Evolutionary conservation across 1,140 invertebrate genomes (phyloP).

Genomic region (Musca domestica): DNA sequence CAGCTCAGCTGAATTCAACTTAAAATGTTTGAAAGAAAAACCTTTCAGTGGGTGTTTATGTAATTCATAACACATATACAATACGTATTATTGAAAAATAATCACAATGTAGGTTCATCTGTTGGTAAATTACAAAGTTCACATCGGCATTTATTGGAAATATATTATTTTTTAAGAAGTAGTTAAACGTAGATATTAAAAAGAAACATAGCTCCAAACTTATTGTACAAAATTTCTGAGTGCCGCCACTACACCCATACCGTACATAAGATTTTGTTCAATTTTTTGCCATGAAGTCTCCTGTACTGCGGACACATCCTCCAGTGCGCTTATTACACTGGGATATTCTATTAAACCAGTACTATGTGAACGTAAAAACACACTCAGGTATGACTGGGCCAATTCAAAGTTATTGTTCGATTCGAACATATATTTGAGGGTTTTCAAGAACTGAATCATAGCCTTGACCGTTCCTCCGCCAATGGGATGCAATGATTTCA

Average conservation of each 20-base stretch:
- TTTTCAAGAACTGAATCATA: conserved; percentile 77
- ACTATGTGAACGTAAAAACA: conserved; percentile 87
- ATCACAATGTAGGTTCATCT: no score
- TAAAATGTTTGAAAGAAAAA: no score
- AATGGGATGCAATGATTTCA: conserved; percentile 75
- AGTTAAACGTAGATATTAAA: not conserved
- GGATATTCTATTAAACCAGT: conserved; percentile 61
- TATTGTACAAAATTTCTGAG: conserved; percentile 61
- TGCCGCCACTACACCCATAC: conserved; percentile 72
- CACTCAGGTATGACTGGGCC: conserved; percentile 84
- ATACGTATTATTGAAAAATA: no score
- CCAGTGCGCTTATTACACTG: conserved; percentile 60
- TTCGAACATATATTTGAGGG: conserved; percentile 70
- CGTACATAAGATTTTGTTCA: conserved; percentile 71
- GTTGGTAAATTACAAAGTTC: no score
- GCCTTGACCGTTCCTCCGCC: conserved; percentile 66
- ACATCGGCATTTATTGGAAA: no score
- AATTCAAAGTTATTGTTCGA: conserved; percentile 86
- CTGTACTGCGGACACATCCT: conserved; percentile 62
- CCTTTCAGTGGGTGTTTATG: no score
- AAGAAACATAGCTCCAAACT: not conserved
- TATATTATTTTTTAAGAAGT: no score
- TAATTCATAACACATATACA: no score
- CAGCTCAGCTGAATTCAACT: no score
- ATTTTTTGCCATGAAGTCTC: conserved; percentile 65